phyloP scores from a whole-genome alignment of 2,797 vertebrate genomes.

The Sparus aurata region DNA sequence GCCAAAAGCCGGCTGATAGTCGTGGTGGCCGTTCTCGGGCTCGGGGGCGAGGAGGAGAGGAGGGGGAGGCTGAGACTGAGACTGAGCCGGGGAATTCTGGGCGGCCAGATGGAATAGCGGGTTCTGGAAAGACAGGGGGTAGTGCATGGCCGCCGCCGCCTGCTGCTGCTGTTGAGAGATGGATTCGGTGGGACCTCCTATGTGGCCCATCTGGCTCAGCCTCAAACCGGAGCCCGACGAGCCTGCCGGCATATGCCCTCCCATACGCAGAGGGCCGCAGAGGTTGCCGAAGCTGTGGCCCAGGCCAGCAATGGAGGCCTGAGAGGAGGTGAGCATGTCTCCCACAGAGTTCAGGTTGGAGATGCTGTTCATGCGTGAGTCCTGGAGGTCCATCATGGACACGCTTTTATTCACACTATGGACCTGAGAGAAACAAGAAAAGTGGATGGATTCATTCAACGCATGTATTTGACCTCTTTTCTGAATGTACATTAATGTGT shows the following conservation, averaged over 20 bases:
- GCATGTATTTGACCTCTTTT: neutral
- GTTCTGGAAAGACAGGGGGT: slow-evolving; percentile 97
- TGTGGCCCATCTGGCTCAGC: slow-evolving; percentile 91
- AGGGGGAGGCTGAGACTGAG: slow-evolving; percentile 74
- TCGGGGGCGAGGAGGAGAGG: slow-evolving; percentile 89
- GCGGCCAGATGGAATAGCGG: slow-evolving; percentile 96
- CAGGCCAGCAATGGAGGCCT: slow-evolving; percentile 92
- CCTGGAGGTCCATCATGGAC: slow-evolving; percentile 98
- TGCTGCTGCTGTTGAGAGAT: slow-evolving; percentile 93
- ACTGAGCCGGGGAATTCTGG: slow-evolving; percentile 88
- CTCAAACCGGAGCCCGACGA: slow-evolving; percentile 91
- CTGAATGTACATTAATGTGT: neutral
- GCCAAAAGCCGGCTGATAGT: slow-evolving; percentile 88
- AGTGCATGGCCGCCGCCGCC: slow-evolving; percentile 89
- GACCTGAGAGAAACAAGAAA: slow-evolving; percentile 78
- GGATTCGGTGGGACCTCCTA: slow-evolving; percentile 92
- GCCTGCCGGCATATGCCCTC: slow-evolving; percentile 86
- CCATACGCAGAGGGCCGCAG: slow-evolving; percentile 91
- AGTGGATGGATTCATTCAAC: neutral
- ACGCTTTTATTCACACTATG: slow-evolving; percentile 97
- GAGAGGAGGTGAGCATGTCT: slow-evolving; percentile 93
- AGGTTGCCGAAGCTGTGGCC: slow-evolving; percentile 87
- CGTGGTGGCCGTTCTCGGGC: slow-evolving; percentile 88
- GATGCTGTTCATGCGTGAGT: slow-evolving; percentile 96
- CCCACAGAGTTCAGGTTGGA: slow-evolving; percentile 95